Evolutionary conservation across 2,888 invertebrate species (phyloP).

Genomic region (Pimpla rufipes): DNA sequence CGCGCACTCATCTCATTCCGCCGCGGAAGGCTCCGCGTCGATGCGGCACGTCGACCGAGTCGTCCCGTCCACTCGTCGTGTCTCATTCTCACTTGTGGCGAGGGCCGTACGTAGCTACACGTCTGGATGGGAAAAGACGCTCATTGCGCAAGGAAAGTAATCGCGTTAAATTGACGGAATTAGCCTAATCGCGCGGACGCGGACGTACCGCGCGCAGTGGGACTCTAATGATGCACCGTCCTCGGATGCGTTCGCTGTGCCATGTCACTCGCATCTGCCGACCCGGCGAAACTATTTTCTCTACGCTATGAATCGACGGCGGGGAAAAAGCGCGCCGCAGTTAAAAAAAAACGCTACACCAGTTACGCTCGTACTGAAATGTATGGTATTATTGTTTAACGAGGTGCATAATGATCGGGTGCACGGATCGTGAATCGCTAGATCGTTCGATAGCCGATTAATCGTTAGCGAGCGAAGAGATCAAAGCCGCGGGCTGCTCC

Average conservation of each 20-base stretch:
- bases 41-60: conserved; percentile 33
- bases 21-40: conserved; percentile 26
- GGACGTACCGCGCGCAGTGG: conserved; percentile 41
- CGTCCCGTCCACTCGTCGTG: conserved; percentile 50
- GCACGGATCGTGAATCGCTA: conserved; percentile 11
- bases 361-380: neutral
- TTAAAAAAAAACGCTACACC: conserved; percentile 22
- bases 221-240: conserved; percentile 51
- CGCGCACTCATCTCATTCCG: conserved; percentile 56
- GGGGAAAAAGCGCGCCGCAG: conserved; percentile 12
- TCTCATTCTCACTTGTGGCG: conserved; percentile 49
- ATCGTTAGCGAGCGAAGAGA: neutral
- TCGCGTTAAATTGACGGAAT: conserved; percentile 69
- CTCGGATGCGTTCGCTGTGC: conserved; percentile 42
- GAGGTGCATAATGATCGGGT: conserved; percentile 25
- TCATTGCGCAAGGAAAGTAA: conserved; percentile 59
- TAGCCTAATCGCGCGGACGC: conserved; percentile 63
- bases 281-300: conserved; percentile 53
- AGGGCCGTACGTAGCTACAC: conserved; percentile 14
- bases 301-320: conserved; percentile 30
- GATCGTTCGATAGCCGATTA: conserved; percentile 25
- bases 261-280: conserved; percentile 58
- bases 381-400: conserved; percentile 35
- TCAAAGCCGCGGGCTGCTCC: conserved; percentile 12
- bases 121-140: conserved; percentile 41